Evolutionary conservation across 2,797 vertebrate genomes (phyloP).

Genomic region (Spizella passerina): DNA sequence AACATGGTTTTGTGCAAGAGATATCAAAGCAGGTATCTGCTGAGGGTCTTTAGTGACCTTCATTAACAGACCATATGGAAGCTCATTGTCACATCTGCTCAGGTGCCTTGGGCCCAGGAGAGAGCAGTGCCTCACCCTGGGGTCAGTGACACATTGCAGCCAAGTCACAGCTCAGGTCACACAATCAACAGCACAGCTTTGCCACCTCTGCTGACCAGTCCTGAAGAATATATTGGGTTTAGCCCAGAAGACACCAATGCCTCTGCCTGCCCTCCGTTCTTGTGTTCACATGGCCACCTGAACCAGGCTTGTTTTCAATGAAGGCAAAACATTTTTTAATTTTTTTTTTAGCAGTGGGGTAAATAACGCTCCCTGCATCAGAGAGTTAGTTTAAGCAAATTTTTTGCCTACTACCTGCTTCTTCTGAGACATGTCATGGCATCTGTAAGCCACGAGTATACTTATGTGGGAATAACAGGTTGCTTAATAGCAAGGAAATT

Average conservation of each 20-base stretch:
- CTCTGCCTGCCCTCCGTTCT: neutral
- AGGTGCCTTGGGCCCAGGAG: neutral
- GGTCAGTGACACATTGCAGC: neutral
- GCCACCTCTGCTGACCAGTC: neutral
- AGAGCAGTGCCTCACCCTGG: neutral
- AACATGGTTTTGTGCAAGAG: neutral
- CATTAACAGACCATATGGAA: neutral
- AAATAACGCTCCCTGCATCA: neutral
- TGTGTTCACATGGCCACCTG: neutral
- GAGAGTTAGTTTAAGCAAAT: neutral
- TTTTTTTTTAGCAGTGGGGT: neutral
- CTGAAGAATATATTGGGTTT: neutral
- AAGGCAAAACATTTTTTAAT: neutral
- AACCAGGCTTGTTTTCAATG: neutral
- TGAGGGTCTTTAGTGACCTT: neutral
- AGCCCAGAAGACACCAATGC: neutral
- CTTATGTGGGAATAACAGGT: neutral
- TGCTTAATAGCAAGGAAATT: neutral
- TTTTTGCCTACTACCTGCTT: neutral
- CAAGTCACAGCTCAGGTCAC: neutral
- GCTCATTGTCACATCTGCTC: neutral
- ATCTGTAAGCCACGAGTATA: neutral
- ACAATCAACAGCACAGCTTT: neutral
- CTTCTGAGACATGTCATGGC: conserved; percentile 27
- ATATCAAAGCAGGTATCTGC: neutral